These are phyloP conservation scores for Nephila pilipes DNA, from an alignment of 1,140 invertebrate species.

Conservation along the genomic window DNA sequence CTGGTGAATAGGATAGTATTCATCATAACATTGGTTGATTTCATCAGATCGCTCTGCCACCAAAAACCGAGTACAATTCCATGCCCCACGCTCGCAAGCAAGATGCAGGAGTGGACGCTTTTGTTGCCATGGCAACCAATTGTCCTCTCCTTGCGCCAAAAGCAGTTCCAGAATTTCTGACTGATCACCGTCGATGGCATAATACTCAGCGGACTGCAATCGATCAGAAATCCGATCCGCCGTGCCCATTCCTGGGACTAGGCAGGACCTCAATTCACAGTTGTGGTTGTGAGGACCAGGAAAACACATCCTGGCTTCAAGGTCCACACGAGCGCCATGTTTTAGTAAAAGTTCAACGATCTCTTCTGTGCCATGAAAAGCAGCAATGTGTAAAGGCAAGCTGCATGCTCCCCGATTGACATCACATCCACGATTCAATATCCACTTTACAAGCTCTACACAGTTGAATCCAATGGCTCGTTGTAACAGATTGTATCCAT, in stretches of 20 bases:
- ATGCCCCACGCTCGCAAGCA: conserved; percentile 87
- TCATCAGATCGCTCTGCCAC: conserved; percentile 86
- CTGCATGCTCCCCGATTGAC: conserved; percentile 88
- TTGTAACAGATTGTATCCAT: conserved; percentile 88
- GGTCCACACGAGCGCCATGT: conserved; percentile 82
- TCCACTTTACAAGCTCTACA: conserved; percentile 87
- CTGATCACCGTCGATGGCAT: conserved; percentile 87
- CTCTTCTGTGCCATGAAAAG: conserved; percentile 85
- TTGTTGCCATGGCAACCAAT: conserved; percentile 85
- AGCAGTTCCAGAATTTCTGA: conserved; percentile 85
- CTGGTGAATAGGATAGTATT: conserved; percentile 89
- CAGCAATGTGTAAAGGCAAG: conserved; percentile 88
- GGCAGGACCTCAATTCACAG: conserved; percentile 85
- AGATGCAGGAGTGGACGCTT: conserved; percentile 85
- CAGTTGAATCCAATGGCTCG: conserved; percentile 88
- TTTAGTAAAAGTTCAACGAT: conserved; percentile 82
- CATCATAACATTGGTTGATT: conserved; percentile 88
- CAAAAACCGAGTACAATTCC: conserved; percentile 86
- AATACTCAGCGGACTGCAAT: conserved; percentile 87
- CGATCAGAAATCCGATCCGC: conserved; percentile 83
- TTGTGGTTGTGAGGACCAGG: conserved; percentile 87
- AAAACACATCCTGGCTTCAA: conserved; percentile 85
- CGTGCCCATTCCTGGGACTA: conserved; percentile 57
- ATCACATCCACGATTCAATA: conserved; percentile 85
- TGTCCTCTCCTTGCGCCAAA: conserved; percentile 86